phyloP scores from a whole-genome alignment of 2,888 invertebrate genomes.

The Hyalella azteca region DNA sequence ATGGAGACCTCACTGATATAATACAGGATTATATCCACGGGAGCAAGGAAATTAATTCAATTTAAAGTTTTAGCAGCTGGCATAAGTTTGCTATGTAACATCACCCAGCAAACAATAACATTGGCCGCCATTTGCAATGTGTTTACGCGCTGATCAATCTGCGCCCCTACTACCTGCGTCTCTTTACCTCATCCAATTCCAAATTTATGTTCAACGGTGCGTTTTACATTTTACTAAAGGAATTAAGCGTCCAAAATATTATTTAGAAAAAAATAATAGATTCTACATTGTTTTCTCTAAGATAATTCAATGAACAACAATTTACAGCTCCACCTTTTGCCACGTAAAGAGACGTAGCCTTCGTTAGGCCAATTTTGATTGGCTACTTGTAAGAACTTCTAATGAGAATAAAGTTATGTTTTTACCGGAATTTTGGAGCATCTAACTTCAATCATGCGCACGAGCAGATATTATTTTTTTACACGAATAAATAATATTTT shows the following conservation, averaged over 20 bases:
- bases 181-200: no score
- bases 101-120: slow-evolving; percentile 97
- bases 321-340: no score
- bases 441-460: no score
- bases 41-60: slow-evolving; percentile 4
- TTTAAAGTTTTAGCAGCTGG: not conserved
- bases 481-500: not conserved
- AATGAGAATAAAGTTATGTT: slow-evolving; percentile 27
- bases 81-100: slow-evolving; percentile 60
- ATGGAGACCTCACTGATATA: not conserved
- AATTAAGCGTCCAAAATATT: no score
- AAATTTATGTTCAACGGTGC: no score
- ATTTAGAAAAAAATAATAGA: no score
- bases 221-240: no score
- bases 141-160: slow-evolving; percentile 59
- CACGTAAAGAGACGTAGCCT: slow-evolving; percentile 18
- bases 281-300: no score
- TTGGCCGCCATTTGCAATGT: slow-evolving; percentile 98
- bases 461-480: not conserved
- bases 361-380: slow-evolving; percentile 18
- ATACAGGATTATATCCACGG: not conserved
- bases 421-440: not conserved
- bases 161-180: slow-evolving; percentile 44
- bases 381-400: slow-evolving; percentile 32
- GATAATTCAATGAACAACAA: no score